Percentiles rank a stretch among this genome's conserved stretches.
These are phyloP conservation scores for Neotoxoptera formosana DNA, from an alignment of 1,140 invertebrate genomes.

Conservation along the genomic window DNA sequence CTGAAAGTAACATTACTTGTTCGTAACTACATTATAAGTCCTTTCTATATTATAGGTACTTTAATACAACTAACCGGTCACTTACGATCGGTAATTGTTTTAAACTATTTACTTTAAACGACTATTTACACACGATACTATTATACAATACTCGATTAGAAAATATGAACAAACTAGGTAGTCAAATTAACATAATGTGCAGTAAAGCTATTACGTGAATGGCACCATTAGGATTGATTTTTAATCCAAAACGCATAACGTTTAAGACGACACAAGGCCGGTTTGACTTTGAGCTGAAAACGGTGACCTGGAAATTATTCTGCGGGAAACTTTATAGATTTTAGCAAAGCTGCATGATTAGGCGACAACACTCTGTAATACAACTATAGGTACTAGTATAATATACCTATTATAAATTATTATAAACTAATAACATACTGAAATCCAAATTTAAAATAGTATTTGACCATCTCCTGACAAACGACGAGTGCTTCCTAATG, in stretches of 20 bases:
- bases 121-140: neutral
- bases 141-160: constrained; percentile 20
- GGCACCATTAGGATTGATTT: neutral
- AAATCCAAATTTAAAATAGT: neutral
- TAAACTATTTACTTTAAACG: constrained; percentile 18
- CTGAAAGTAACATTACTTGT: neutral
- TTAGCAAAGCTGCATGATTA: neutral
- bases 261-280: neutral
- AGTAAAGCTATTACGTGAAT: neutral
- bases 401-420: neutral
- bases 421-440: neutral
- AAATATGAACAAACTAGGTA: neutral
- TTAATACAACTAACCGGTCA: neutral
- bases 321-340: neutral
- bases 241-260: neutral
- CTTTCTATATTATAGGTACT: neutral
- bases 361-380: neutral
- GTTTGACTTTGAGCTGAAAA: neutral
- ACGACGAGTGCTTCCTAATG: neutral
- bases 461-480: neutral
- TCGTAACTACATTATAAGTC: neutral
- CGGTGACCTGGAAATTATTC: neutral
- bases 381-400: neutral
- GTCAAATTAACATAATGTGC: neutral
- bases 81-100: neutral